Conservation (phyloP, 2,888 invertebrate species). For the Cryptocephalus primarius region DNA sequence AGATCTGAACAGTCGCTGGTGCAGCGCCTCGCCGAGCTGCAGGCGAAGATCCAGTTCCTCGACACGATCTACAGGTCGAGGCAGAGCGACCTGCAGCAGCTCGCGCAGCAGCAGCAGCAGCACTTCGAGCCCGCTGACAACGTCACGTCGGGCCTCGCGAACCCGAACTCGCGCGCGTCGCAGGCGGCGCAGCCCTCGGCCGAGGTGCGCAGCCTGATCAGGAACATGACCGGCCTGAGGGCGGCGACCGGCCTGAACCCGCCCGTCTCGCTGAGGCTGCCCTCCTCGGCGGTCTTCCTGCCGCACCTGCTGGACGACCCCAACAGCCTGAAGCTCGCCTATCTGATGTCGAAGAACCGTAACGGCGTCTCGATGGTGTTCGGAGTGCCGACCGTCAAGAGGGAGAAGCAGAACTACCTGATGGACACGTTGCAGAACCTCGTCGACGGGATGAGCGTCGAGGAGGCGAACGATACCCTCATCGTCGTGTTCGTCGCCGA, state of each 20-base stretch:
- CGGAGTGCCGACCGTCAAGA: constrained; percentile 81
- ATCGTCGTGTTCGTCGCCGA: constrained; percentile 85
- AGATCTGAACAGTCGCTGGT: constrained; percentile 55
- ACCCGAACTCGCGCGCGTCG: constrained; percentile 20
- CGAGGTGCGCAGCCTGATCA: constrained; percentile 29
- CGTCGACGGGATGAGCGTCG: constrained; percentile 62
- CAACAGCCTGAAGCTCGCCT: constrained; percentile 65
- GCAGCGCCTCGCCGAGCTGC: constrained; percentile 62
- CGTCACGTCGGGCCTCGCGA: constrained; percentile 12
- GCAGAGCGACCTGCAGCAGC: constrained; percentile 62
- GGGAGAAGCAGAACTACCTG: constrained; percentile 81
- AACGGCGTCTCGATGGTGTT: constrained; percentile 71
- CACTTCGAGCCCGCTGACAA: constrained; percentile 23
- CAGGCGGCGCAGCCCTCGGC: background rate
- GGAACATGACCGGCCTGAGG: constrained; percentile 39
- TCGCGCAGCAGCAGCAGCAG: constrained; percentile 54
- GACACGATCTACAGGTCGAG: constrained; percentile 67
- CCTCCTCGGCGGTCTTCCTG: constrained; percentile 74
- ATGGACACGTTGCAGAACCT: constrained; percentile 76
- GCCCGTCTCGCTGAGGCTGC: constrained; percentile 49
- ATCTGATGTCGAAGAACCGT: constrained; percentile 62
- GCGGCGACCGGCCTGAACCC: constrained; percentile 37
- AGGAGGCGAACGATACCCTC: constrained; percentile 64
- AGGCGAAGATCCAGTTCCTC: constrained; percentile 66
- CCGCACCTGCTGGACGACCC: constrained; percentile 77